Conservation (phyloP, 2,888 invertebrate genomes). For the Apamea anceps region DNA sequence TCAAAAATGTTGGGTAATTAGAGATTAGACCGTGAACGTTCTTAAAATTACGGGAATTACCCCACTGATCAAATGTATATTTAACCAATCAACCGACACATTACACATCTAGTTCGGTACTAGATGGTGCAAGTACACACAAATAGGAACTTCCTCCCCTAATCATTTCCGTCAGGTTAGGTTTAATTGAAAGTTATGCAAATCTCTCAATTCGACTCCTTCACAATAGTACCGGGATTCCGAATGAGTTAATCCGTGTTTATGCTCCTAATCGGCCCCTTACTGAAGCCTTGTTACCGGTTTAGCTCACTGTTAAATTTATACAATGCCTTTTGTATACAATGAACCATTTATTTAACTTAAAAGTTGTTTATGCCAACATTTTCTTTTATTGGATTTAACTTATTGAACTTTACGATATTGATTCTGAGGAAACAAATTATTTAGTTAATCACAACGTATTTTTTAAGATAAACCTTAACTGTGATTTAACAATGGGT, state of each 20-base stretch:
- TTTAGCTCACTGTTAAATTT: slow-evolving; percentile 87
- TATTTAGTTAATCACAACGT: slow-evolving; percentile 15
- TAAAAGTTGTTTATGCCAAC: slow-evolving; percentile 79
- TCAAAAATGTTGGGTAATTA: too few species aligned
- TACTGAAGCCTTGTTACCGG: slow-evolving; percentile 87
- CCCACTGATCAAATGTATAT: not conserved
- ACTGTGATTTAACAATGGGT: slow-evolving; percentile 11
- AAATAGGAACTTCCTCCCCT: slow-evolving; percentile 83
- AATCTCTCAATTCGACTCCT: slow-evolving; percentile 90
- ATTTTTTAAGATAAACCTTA: not conserved
- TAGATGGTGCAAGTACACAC: slow-evolving; percentile 66
- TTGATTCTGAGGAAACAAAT: slow-evolving; percentile 41
- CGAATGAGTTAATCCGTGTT: slow-evolving; percentile 90
- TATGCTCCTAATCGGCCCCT: slow-evolving; percentile 90
- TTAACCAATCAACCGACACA: slow-evolving; percentile 33
- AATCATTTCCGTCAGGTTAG: slow-evolving; percentile 88
- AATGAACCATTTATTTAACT: slow-evolving; percentile 84
- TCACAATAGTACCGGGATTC: slow-evolving; percentile 89
- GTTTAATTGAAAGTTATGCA: slow-evolving; percentile 90
- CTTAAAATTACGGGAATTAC: too few species aligned
- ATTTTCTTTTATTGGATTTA: slow-evolving; percentile 75
- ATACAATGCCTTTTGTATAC: slow-evolving; percentile 87
- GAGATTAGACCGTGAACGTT: too few species aligned
- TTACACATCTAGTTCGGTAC: slow-evolving; percentile 38
- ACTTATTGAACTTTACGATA: slow-evolving; percentile 66